phyloP scores from a whole-genome alignment of 1,140 invertebrate genomes.

The Drosophila bocqueti region DNA sequence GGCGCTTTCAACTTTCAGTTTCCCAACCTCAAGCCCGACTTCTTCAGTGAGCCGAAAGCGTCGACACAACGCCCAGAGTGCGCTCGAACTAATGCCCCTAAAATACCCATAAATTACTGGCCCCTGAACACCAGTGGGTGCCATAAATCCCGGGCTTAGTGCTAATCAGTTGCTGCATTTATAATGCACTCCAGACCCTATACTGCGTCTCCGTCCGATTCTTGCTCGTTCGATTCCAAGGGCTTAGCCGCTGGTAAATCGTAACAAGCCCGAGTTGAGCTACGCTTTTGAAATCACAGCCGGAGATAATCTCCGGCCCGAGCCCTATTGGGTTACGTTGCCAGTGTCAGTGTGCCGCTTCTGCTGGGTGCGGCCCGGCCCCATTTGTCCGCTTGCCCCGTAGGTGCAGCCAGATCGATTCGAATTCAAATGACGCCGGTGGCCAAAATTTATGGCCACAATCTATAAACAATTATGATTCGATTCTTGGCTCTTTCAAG shows the following conservation, averaged over 20 bases:
- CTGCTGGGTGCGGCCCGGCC: conserved; percentile 56
- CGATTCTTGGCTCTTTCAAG: conserved; percentile 32
- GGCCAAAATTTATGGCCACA: conserved; percentile 65
- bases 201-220: conserved; percentile 14
- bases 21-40: conserved; percentile 13
- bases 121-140: conserved; percentile 21
- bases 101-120: conserved; percentile 68
- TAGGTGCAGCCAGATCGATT: conserved; percentile 62
- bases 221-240: conserved; percentile 35
- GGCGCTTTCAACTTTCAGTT: conserved; percentile 17
- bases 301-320: conserved; percentile 65
- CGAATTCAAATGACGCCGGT: conserved; percentile 64
- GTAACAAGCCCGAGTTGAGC: conserved; percentile 64
- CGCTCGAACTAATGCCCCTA: conserved; percentile 18
- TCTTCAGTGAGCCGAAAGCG: conserved; percentile 28
- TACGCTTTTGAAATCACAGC: conserved; percentile 55
- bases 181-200: conserved; percentile 53
- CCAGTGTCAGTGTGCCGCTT: conserved; percentile 51
- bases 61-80: conserved; percentile 31
- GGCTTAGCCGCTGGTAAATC: conserved; percentile 68
- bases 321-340: conserved; percentile 48
- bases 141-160: conserved; percentile 72
- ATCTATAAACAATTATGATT: conserved; percentile 80
- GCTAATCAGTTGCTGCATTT: conserved; percentile 77
- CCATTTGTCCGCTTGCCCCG: not conserved